Evolutionary conservation across 2,797 vertebrate genomes (phyloP).

Genomic region (Danio choprae): DNA sequence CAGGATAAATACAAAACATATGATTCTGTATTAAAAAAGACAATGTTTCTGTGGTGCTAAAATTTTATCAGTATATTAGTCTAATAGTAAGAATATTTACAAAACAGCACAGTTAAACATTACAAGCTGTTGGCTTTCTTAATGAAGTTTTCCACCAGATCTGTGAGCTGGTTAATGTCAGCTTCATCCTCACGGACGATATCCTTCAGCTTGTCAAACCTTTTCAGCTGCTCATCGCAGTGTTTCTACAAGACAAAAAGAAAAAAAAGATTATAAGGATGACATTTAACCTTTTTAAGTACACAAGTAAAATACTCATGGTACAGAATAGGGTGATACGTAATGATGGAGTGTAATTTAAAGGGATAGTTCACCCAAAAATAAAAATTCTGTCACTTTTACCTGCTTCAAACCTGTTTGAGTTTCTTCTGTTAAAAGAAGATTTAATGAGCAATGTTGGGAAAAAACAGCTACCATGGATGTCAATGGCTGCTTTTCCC

Average conservation of each 20-base stretch:
- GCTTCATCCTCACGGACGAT: conserved; percentile 54
- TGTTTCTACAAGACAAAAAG: conserved; percentile 57
- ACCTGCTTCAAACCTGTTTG: too few relatives aligned
- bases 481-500: too few relatives aligned
- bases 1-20: conserved; percentile 32
- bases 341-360: not conserved
- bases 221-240: conserved; percentile 54
- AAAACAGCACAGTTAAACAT: not conserved
- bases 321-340: not conserved
- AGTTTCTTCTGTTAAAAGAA: too few relatives aligned
- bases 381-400: too few relatives aligned
- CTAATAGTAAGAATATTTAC: conserved; percentile 7
- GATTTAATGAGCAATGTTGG: too few relatives aligned
- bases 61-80: not conserved
- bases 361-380: too few relatives aligned
- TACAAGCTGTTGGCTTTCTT: conserved; percentile 49
- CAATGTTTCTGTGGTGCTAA: not conserved
- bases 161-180: conserved; percentile 51
- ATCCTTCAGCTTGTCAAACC: conserved; percentile 59
- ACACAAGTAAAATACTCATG: not conserved
- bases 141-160: conserved; percentile 56
- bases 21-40: not conserved
- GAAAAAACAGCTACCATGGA: too few relatives aligned
- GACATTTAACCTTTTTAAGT: not conserved
- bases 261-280: not conserved